These are phyloP conservation scores for Trichonephila clavata DNA, from an alignment of 1,140 invertebrate genomes.

Conservation along the genomic window DNA sequence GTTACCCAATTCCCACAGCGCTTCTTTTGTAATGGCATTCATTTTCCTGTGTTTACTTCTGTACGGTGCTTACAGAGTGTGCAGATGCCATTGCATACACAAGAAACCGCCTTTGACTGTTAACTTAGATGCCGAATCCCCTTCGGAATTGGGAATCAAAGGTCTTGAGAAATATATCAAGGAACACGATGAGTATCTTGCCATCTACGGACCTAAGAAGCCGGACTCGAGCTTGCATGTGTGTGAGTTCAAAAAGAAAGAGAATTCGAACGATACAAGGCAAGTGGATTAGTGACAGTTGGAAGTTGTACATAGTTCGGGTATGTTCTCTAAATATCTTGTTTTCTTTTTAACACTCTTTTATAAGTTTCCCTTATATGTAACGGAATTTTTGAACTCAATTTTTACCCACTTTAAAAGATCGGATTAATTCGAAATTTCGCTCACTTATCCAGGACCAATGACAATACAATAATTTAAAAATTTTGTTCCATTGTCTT, in stretches of 20 bases:
- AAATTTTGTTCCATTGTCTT: too few species aligned
- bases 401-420: too few species aligned
- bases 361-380: too few species aligned
- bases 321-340: not conserved
- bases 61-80: conserved; percentile 55
- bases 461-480: too few species aligned
- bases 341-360: too few species aligned
- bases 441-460: too few species aligned
- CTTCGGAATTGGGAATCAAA: not conserved
- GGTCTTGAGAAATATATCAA: conserved; percentile 32
- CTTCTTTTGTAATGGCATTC: conserved; percentile 59
- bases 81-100: not conserved
- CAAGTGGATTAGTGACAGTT: not conserved
- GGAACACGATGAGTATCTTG: conserved; percentile 28
- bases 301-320: not conserved
- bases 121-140: not conserved
- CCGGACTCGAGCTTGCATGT: not conserved
- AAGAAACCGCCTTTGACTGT: conserved; percentile 30
- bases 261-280: not conserved
- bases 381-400: too few species aligned
- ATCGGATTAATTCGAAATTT: too few species aligned
- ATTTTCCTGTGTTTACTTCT: conserved; percentile 34
- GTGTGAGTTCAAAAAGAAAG: conserved; percentile 20
- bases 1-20: conserved; percentile 63
- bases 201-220: conserved; percentile 60